Base-by-base conservation (phyloP, 2,888 invertebrate species). In the Epistrophella euchroma region DNA sequence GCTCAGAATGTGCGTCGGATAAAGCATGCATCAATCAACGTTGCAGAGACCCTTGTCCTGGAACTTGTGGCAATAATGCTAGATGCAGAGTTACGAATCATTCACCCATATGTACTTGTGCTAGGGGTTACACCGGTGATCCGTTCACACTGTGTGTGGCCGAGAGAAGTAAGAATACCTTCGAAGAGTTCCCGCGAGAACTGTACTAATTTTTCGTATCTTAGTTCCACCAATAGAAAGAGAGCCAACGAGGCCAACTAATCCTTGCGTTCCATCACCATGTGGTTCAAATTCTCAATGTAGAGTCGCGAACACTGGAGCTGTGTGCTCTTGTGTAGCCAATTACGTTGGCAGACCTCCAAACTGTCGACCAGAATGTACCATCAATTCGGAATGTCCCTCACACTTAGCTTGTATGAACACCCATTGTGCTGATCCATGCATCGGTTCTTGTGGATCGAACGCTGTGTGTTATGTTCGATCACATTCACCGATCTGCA, bases 31-130 rank as follows among this genome's bases (percentile, higher is more conserved):
- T 95, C 88, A 96, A 96, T 92, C 95, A 96, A 91, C 95, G 95
- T 91, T 97, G 97, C 91, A 93, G 94, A 73, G 95, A 97, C 91
- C 96, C 96, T 22, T 96, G 96, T 89, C 93, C 93, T 25, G 96
- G 96, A 72, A 94, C 96, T n/a, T 96, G 96, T 91, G 96, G 96
- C 35, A 92, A 94, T 19, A 94, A 95, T 89, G 96, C 96, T 3
- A 93, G 94, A 88, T 97, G 97, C 91, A 94, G 94, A 89, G 96
- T 96, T 47, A 94, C 95, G 43, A 96, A 96, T 91, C 96, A 97
- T 90, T 95, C 95, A 89, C 96, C 96, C 1, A 95, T 96, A 89
- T 97, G 97, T 90, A 94, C 94, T 85, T 97, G 97, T 90, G 94
- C 94, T 28, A 91, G 93, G 17, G 95, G 94, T 86, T 95, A 94